phyloP scores from a whole-genome alignment of 2,113 vertebrate genomes.

The Nyctereutes procyonoides region DNA sequence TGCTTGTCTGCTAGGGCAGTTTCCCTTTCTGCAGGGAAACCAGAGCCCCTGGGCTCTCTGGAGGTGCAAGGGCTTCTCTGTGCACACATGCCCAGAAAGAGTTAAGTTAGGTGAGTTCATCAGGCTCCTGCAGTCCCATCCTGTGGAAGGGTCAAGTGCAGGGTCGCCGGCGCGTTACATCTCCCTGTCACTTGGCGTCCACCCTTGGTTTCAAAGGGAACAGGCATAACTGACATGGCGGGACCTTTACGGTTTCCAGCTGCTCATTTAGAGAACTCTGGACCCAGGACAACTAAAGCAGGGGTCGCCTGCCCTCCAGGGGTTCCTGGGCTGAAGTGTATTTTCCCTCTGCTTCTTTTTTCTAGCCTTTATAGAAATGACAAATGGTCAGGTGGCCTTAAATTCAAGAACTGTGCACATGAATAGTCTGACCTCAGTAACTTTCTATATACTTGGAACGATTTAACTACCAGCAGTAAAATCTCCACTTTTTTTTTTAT shows the following conservation, averaged over 20 bases:
- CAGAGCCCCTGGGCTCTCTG: not conserved
- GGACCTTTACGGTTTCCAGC: conserved; percentile 83
- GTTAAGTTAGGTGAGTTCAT: conserved; percentile 83
- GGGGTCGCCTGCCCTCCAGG: conserved; percentile 77
- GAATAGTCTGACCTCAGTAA: conserved; percentile 42
- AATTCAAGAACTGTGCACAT: conserved; percentile 14
- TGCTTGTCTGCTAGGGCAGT: rapidly evolving
- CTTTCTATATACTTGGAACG: not conserved
- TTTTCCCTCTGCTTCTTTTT: not conserved
- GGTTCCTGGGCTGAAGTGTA: conserved; percentile 70
- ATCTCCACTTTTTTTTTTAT: conserved; percentile 8
- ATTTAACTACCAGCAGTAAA: conserved; percentile 59
- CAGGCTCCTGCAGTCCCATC: conserved; percentile 71
- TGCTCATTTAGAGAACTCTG: conserved; percentile 85
- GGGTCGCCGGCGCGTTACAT: conserved; percentile 83
- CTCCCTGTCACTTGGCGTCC: conserved; percentile 86
- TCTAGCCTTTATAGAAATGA: conserved; percentile 49
- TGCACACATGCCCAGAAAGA: conserved; percentile 69
- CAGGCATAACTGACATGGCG: conserved; percentile 82
- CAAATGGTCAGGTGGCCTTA: conserved; percentile 47
- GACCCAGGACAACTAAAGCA: conserved; percentile 78
- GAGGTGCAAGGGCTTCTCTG: not conserved
- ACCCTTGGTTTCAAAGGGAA: conserved; percentile 84
- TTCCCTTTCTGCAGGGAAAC: not conserved
- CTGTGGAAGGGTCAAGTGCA: conserved; percentile 83